These are phyloP conservation scores for Tetragonula clypearis DNA, from an alignment of 1,140 invertebrate genomes.

Conservation along the genomic window DNA sequence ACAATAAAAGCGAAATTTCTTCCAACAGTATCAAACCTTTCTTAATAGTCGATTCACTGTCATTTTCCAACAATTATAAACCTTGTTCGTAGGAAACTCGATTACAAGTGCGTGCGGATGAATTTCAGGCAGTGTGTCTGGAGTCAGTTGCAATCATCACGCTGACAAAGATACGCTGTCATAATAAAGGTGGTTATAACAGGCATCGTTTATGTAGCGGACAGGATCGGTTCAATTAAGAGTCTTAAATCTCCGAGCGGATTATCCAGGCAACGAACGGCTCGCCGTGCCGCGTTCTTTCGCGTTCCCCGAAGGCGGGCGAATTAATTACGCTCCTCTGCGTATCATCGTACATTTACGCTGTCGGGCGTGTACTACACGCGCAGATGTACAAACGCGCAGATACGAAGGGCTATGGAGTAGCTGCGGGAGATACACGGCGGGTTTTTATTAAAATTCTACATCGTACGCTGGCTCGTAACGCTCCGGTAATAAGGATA, in stretches of 20 bases:
- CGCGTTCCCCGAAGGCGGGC: constrained; percentile 28
- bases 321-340: constrained; percentile 40
- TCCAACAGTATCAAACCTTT: too few relatives aligned
- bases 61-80: too few relatives aligned
- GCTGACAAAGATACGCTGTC: neutral
- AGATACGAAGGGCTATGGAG: neutral
- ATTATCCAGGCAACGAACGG: constrained; percentile 37
- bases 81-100: neutral
- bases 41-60: too few relatives aligned
- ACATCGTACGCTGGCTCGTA: constrained; percentile 20
- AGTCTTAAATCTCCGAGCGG: constrained; percentile 37
- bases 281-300: constrained; percentile 12
- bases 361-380: neutral
- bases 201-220: neutral
- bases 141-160: neutral
- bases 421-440: neutral
- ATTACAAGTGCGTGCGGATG: neutral
- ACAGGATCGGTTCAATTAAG: constrained; percentile 37
- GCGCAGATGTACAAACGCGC: neutral
- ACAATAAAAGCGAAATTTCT: too few relatives aligned
- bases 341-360: neutral
- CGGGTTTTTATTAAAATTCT: constrained; percentile 64
- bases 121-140: too few relatives aligned
- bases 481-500: constrained; percentile 51
- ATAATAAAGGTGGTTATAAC: neutral